These are phyloP conservation scores for Trichoplax adhaerens DNA, from an alignment of 37 sponge, comb jelly and placozoan species.

Conservation along the genomic window DNA sequence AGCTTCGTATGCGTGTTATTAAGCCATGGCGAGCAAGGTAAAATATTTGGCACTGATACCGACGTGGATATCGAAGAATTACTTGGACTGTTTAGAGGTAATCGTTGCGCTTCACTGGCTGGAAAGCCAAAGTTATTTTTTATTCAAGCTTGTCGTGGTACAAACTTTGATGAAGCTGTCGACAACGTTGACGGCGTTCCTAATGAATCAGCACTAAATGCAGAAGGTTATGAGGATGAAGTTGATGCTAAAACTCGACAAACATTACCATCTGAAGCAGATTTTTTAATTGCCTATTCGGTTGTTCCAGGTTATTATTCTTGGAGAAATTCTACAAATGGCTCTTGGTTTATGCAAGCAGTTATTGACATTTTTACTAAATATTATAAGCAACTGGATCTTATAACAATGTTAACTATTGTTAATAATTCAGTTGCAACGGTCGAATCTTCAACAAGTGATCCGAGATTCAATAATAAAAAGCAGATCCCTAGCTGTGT, in stretches of 20 bases:
- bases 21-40: slow-evolving; percentile 51
- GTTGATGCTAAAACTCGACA: slow-evolving; percentile 14
- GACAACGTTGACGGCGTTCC: slow-evolving; percentile 10
- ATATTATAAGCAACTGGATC: slow-evolving; percentile 21
- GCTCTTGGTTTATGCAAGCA: slow-evolving; percentile 47
- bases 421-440: slow-evolving; percentile 59
- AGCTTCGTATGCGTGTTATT: slow-evolving; percentile 44
- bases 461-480: slow-evolving; percentile 6
- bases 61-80: slow-evolving; percentile 38
- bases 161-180: slow-evolving; percentile 51
- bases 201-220: neutral
- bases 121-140: slow-evolving; percentile 85
- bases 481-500: slow-evolving; percentile 63
- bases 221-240: slow-evolving; percentile 12
- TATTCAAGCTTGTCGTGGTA: slow-evolving; percentile 66
- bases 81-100: slow-evolving; percentile 33
- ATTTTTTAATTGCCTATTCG: slow-evolving; percentile 57
- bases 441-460: slow-evolving; percentile 3
- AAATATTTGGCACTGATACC: slow-evolving; percentile 61
- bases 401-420: slow-evolving; percentile 42
- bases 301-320: slow-evolving; percentile 79
- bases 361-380: slow-evolving; percentile 37
- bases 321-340: slow-evolving; percentile 54
- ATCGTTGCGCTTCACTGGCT: slow-evolving; percentile 43
- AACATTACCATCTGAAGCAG: slow-evolving; percentile 60